Base-by-base conservation (phyloP, 2,888 invertebrate species). In the Heliconius sara region DNA sequence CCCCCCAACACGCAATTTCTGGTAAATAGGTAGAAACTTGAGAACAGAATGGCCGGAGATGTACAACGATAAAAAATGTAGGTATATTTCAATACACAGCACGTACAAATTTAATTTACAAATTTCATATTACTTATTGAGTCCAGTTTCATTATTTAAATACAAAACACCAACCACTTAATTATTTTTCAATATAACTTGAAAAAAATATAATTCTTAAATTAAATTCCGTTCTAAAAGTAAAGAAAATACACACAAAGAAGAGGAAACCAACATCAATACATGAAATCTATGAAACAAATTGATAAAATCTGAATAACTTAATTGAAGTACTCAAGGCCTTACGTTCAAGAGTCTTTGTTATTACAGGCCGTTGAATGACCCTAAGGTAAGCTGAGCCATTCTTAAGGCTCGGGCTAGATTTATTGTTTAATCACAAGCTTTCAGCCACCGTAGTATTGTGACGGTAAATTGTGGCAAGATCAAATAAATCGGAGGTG, bases 381-480 rank as follows among this genome's bases (percentile, higher is more conserved):
- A 77, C 78, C 79, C 78, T 77, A 65, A 67, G 81, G 80, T 83
- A 80, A 80, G 87, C 86, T 87, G 79, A 82, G 82, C 84, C 82
- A 82, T 84, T 84, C 84, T 85, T 84, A 85, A 85, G 83, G 84
- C 84, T 77, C 77, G 81, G 80, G 73, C 77, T 82, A 82, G 85
- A 93, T 93, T 93, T 93, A 93, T 93, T 89, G 93, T 92, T 93
- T 93, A 93, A 93, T 93, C 92, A 93, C 92, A 90, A 91, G 90
- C 91, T 90, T 91, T 92, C 91, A 90, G 89, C 91, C 90, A 87
- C 90, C 89, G 89, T 88, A 86, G 90, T 92, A 92, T 92, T 92
- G 91, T 91, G 90, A 88, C 92, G 88, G 92, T 92, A 93, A 93
- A 92, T 92, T 92, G 91, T 91, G 88, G 90, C 87, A 86, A 86